Conservation (phyloP, 2,797 vertebrate genomes). For the Sylvia borin region DNA sequence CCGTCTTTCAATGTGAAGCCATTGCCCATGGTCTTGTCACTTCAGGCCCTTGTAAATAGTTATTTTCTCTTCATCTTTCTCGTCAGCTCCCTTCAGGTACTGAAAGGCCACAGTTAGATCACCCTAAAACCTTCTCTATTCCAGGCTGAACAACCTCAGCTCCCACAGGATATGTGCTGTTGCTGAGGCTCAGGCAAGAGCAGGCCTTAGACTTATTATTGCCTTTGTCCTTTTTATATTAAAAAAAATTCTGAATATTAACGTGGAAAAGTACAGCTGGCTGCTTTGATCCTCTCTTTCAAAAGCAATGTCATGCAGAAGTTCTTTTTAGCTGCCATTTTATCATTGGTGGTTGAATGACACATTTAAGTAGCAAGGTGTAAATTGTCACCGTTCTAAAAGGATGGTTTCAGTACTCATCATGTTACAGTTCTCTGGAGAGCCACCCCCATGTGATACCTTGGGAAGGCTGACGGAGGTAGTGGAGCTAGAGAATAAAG, state of each 20-base stretch:
- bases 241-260: not conserved
- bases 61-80: not conserved
- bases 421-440: not conserved
- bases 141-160: not conserved
- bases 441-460: not conserved
- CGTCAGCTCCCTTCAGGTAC: not conserved
- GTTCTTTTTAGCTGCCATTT: not conserved
- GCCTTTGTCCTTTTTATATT: not conserved
- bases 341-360: not conserved
- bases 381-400: not conserved
- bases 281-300: not conserved
- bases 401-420: not conserved
- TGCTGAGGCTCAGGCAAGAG: not conserved
- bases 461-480: not conserved
- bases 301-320: not conserved
- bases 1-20: not conserved
- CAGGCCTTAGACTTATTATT: not conserved
- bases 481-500: not conserved
- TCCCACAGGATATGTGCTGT: not conserved
- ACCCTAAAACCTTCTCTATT: not conserved
- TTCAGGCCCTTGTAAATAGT: not conserved
- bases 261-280: not conserved
- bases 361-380: not conserved
- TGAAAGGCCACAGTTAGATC: not conserved
- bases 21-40: not conserved